Evolutionary conservation across 2,113 vertebrate genomes (phyloP), one percentile per base, ranked within the genome.

Genomic region (Mobula birostris): DNA sequence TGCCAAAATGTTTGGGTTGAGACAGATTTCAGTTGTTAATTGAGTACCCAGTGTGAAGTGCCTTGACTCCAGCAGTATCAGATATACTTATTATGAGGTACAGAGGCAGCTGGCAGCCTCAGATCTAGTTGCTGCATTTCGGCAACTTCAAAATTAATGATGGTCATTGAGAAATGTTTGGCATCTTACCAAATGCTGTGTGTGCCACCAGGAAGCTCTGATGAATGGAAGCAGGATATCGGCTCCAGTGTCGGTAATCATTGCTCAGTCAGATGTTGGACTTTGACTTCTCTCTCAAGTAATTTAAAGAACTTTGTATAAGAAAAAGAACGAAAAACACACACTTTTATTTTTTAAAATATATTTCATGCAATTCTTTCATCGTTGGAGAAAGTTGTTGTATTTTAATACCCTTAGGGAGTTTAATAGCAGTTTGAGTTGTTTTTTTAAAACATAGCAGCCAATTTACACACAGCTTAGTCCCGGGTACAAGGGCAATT

Each of bases 211-310:
- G 92, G 95, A 95, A 95, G 95, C 95, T 95, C 94, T 94, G 56
- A 77, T 94, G 95, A 95, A 95, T 88, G 95, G 95, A 95, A 97
- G 96, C 94, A 95, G 95, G 95, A 96, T 95, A 95, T 96, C 95
- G 95, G 68, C 94, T 94, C 61, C 70, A 76, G 24, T 93, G 5
- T 93, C 68, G 74, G 95, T 94, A 94, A 94, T 95, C 95, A 95
- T 95, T 96, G 95, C 95, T 94, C 94, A 96, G 95, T 96, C 96
- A 94, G 93, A 63, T 96, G 95, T 95, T 96, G 95, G 94, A 87
- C 94, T 95, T 95, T 95, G 19, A 7, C 91, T 76, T 56, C 72
- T 76, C 70, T 93, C 70, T 27, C 8, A 70, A 12, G 36, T 76
- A 48, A 93, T 93, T 93, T 56, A 74, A 93, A 29, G 91, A 15